Evolutionary conservation across 2,797 vertebrate genomes (phyloP).

Genomic region (Notamacropus eugenii): DNA sequence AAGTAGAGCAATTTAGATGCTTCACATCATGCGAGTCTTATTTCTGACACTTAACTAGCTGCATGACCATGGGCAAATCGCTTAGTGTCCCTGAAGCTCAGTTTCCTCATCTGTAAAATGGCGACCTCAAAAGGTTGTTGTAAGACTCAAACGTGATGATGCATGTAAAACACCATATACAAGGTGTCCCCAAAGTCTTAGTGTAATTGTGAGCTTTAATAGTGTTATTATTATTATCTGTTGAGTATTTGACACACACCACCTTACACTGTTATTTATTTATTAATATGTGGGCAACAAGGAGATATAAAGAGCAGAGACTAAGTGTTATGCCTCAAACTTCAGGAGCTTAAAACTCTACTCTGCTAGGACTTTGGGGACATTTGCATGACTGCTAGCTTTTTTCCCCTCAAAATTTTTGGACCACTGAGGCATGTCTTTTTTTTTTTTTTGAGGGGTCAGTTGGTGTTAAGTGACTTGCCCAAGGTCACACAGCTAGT

Average conservation of each 20-base stretch:
- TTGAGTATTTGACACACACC: neutral
- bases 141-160: neutral
- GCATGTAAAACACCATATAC: neutral
- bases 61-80: neutral
- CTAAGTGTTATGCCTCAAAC: neutral
- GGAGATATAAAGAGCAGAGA: neutral
- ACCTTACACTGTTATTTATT: neutral
- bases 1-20: neutral
- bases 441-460: neutral
- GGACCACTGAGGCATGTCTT: neutral
- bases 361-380: neutral
- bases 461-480: too few species aligned
- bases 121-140: neutral
- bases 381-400: neutral
- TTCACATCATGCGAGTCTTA: neutral
- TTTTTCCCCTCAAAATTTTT: neutral
- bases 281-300: neutral
- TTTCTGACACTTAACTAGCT: neutral
- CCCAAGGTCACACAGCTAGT: too few species aligned
- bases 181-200: neutral
- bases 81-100: neutral
- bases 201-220: neutral
- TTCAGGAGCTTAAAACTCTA: neutral
- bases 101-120: neutral
- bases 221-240: neutral